Evolutionary conservation across 2,113 vertebrate species (phyloP), one percentile per base, ranked within the genome.

Genomic region (Planiliza haematocheilus): DNA sequence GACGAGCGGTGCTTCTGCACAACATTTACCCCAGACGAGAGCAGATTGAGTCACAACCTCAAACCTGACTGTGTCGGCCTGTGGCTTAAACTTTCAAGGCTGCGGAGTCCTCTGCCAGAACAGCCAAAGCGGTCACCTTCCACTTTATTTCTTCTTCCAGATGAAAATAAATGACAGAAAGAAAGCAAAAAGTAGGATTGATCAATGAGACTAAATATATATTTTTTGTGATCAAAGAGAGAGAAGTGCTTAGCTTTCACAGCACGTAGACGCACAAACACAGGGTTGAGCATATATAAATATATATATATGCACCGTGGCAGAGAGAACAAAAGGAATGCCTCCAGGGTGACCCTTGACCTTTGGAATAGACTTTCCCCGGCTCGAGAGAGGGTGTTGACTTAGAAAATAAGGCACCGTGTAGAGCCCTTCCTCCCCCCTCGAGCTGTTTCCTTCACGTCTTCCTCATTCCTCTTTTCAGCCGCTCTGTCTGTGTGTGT

Each of bases 271-370:
- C 2, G 39, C 8, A 24, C 42, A 38, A 30, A 63, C 50, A 18
- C 8, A 55, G 46, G 43, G 49, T 14, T 78, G 78, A 70, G 48
- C 57, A 61, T 79, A 76, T 20, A 82, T 30, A 30, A 53, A 61
- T 79, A 76, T 20, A 82, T 30, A 30, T 57, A 61, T 79, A 76
- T 20, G 80, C 34, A 17, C 79, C 67, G 56, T 46, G 73, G 77
- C 62, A 82, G 78, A 52, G 66, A 72, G 86, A 88, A 89, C 87
- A 87, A 91, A 89, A 85, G 89, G 83, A 91, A 89, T 91, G 86
- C 79, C 77, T 89, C 81, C 16, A 52, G 78, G 57, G 37, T 90
- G 89, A 92, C 88, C 90, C 78, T 88, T 90, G 86, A 91, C 89
- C 90, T 84, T 66, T 79, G 84, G 80, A 88, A 86, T 86, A 89